Base-by-base conservation (phyloP, 2,888 invertebrate genomes). In the Sesia bembeciformis region DNA sequence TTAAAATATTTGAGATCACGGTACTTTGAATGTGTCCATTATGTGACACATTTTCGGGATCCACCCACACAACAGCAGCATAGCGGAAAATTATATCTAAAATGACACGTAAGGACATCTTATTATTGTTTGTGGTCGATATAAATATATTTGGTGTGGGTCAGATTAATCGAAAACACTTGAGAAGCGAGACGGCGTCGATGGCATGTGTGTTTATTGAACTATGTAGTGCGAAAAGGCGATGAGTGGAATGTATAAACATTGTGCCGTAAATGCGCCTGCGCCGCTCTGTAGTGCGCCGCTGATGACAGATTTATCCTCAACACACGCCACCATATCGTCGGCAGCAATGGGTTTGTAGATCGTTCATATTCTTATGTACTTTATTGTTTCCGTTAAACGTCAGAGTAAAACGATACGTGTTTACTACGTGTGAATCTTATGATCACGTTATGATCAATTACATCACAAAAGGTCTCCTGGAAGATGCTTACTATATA, bases 181-280 rank as follows among this genome's bases (percentile, higher is more conserved):
- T n/a, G 46, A 50, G 52, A 61, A 66, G 61, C 60, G 60, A 65
- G 62, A 69, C 65, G 62, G 61, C 68, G 61, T 60, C 59, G 68
- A 65, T 68, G 62, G 68, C 64, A 64, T 68, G 67, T 65, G 65
- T 78, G 76, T 84, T 80, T 80, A 79, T 78, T 70, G 66, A 71
- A 70, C 62, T 71, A 71, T 65, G 70, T 76, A 81, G 76, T 75
- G 69, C 73, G 69, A 72, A 66, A 70, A 68, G 65, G 62, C 76
- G 81, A 76, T 80, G 86, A 85, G 70, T 68, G 74, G 74, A 75
- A 73, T 76, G 72, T 76, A 76, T 85, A 86, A 85, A 85, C 72
- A 74, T 65, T 70, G 70, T 73, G 67, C 63, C 57, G 61, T 62
- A 67, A 70, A 68, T 64, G 65, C 63, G 62, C 58, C 58, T 64